Conservation (phyloP, 1,140 invertebrate species). For the Danaus plexippus region DNA sequence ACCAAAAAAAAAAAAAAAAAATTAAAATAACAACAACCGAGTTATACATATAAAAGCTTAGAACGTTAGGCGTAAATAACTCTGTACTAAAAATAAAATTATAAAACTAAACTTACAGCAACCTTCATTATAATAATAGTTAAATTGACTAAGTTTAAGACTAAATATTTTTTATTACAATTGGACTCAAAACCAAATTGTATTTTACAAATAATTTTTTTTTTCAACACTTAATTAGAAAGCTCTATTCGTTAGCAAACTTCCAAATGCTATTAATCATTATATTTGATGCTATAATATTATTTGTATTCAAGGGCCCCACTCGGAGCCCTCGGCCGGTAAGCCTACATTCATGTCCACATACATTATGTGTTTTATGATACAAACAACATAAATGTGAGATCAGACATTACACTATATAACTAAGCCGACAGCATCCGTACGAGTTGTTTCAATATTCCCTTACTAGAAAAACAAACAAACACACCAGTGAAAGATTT, state of each 20-base stretch:
- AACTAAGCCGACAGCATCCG: slow-evolving; percentile 19
- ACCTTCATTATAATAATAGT: slow-evolving; percentile 38
- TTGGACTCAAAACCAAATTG: slow-evolving; percentile 50
- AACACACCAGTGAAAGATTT: slow-evolving; percentile 29
- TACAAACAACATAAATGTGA: slow-evolving; percentile 31
- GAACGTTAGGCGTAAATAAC: slow-evolving; percentile 35
- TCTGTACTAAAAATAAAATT: slow-evolving; percentile 34
- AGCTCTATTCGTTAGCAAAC: slow-evolving; percentile 43
- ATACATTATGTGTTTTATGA: slow-evolving; percentile 13
- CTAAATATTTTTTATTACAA: slow-evolving; percentile 47
- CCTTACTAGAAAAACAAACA: slow-evolving; percentile 15
- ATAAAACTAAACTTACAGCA: slow-evolving; percentile 54
- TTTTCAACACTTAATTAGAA: slow-evolving; percentile 44
- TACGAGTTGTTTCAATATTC: slow-evolving; percentile 10
- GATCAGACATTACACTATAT: slow-evolving; percentile 25
- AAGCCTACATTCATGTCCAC: slow-evolving; percentile 15
- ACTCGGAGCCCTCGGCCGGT: slow-evolving; percentile 29
- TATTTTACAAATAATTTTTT: slow-evolving; percentile 33
- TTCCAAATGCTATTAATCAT: slow-evolving; percentile 32
- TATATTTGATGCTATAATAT: slow-evolving; percentile 33
- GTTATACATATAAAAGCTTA: slow-evolving; percentile 56
- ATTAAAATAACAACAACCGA: slow-evolving; percentile 49
- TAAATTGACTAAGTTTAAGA: slow-evolving; percentile 58
- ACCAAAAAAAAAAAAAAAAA: slow-evolving; percentile 53
- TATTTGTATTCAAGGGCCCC: slow-evolving; percentile 24